Evolutionary conservation across 1,140 invertebrate genomes (phyloP).

Genomic region (Daktulosphaira vitifoliae): DNA sequence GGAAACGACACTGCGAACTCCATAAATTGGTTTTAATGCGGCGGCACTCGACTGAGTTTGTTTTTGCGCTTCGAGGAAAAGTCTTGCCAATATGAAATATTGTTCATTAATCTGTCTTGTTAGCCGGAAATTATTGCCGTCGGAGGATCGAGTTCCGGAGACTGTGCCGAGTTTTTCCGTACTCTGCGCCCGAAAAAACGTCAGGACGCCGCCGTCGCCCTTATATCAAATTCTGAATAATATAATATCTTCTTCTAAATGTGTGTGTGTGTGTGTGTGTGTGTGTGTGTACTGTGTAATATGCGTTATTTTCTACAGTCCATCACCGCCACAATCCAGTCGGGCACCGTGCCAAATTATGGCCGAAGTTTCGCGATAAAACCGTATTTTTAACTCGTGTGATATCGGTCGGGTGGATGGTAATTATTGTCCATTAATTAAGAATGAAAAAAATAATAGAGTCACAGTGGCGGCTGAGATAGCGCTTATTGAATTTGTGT

Average conservation of each 20-base stretch:
- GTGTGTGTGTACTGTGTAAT: too few species aligned
- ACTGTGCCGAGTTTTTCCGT: background rate
- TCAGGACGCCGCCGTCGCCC: background rate
- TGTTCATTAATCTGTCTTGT: constrained; percentile 32
- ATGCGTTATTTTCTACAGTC: too few species aligned
- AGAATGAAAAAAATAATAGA: too few species aligned
- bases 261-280: background rate
- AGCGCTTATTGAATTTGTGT: too few species aligned
- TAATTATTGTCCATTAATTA: too few species aligned
- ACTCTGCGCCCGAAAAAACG: constrained; percentile 3
- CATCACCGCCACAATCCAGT: too few species aligned
- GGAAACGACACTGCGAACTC: constrained; percentile 25
- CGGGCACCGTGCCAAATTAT: constrained; percentile 22
- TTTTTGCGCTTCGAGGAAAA: constrained; percentile 27
- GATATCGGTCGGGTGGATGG: too few species aligned
- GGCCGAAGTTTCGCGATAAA: too few species aligned
- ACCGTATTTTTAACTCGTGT: too few species aligned
- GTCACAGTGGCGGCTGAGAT: too few species aligned
- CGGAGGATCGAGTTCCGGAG: constrained; percentile 27
- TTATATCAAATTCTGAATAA: constrained; percentile 11
- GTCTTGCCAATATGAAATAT: constrained; percentile 34
- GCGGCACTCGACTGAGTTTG: constrained; percentile 26
- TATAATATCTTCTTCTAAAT: background rate
- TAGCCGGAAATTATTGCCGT: constrained; percentile 33
- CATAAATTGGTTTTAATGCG: constrained; percentile 33